Evolutionary conservation across 2,888 invertebrate species (phyloP).

Genomic region (Flabesymbios commensalis): DNA sequence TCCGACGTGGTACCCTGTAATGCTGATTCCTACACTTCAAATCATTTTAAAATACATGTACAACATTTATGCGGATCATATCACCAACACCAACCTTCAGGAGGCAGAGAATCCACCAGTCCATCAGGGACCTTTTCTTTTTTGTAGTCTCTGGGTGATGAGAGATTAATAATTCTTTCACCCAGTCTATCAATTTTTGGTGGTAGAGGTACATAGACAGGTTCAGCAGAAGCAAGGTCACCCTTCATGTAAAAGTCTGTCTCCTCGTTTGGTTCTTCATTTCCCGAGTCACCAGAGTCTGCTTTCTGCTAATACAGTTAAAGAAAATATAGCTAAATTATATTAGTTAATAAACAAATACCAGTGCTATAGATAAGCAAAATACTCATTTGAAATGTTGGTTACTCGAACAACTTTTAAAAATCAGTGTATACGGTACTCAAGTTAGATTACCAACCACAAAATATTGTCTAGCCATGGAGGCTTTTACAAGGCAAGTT

Average conservation of each 20-base stretch:
- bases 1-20: too few relatives aligned
- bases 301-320: constrained; percentile 66
- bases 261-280: constrained; percentile 77
- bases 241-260: constrained; percentile 67
- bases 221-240: constrained; percentile 31
- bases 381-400: too few relatives aligned
- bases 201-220: constrained; percentile 6
- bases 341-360: neutral
- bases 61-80: too few relatives aligned
- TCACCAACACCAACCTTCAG: too few relatives aligned
- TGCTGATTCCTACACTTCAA: too few relatives aligned
- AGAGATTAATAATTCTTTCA: constrained; percentile 69
- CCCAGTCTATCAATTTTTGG: constrained; percentile 65
- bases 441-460: too few relatives aligned
- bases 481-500: too few relatives aligned
- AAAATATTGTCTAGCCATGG: too few relatives aligned
- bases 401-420: too few relatives aligned
- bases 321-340: neutral
- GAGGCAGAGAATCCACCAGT: constrained; percentile 73
- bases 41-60: too few relatives aligned
- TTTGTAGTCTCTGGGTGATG: constrained; percentile 66
- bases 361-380: neutral
- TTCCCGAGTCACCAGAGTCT: constrained; percentile 91
- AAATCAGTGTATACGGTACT: too few relatives aligned
- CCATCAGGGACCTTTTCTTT: constrained; percentile 67